Evolutionary conservation across 2,888 invertebrate genomes (phyloP).

Genomic region (Oligia latruncula): DNA sequence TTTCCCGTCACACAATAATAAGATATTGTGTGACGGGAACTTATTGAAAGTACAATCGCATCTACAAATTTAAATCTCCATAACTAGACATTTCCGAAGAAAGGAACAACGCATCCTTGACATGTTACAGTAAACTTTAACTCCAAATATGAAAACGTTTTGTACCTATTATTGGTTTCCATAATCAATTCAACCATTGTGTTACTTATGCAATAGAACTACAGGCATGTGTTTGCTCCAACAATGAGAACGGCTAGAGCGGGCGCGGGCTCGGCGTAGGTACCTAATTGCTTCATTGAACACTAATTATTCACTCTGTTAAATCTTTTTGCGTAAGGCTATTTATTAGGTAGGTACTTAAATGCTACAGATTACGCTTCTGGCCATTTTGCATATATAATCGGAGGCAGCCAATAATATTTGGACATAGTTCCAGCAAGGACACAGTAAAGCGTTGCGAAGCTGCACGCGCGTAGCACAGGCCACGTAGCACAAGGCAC

Average conservation of each 20-base stretch:
- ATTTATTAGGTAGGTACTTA: slow-evolving; percentile 3
- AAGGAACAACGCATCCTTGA: slow-evolving; percentile 1
- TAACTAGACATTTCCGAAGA: not conserved
- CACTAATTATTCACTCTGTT: slow-evolving; percentile 45
- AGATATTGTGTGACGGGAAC: not conserved
- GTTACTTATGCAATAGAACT: slow-evolving; percentile 56
- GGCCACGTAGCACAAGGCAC: too few species aligned
- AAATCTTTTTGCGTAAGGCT: slow-evolving; percentile 11
- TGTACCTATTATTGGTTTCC: slow-evolving; percentile 54
- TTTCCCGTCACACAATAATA: slow-evolving; percentile 4
- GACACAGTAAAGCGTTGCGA: not conserved
- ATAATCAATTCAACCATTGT: slow-evolving; percentile 59
- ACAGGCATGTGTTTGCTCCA: slow-evolving; percentile 24
- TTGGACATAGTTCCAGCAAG: not conserved
- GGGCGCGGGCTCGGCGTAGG: slow-evolving; percentile 50
- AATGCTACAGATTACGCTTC: not conserved
- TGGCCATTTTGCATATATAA: not conserved
- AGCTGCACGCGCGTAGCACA: not conserved
- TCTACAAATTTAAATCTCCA: not conserved
- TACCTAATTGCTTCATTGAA: slow-evolving; percentile 59
- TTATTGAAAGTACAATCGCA: not conserved
- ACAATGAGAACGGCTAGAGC: slow-evolving; percentile 60
- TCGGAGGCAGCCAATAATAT: not conserved
- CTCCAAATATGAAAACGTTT: slow-evolving; percentile 57
- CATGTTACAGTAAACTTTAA: slow-evolving; percentile 19